phyloP scores from a whole-genome alignment of 1,140 invertebrate species.

The Carposina sasakii region DNA sequence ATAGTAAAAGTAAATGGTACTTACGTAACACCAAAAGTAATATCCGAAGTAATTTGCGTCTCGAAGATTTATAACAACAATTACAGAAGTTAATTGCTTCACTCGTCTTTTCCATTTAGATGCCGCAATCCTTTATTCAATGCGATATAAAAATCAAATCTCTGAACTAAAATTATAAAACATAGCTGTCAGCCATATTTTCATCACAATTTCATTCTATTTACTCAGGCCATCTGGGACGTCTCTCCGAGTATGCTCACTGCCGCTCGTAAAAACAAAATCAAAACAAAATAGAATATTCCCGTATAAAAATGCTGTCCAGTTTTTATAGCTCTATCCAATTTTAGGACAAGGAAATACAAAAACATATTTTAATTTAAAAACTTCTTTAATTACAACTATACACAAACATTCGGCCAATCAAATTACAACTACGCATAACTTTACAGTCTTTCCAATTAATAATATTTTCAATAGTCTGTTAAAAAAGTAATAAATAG shows the following conservation, averaged over 20 bases:
- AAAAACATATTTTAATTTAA: constrained; percentile 45
- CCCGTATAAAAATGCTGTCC: constrained; percentile 32
- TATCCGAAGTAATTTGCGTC: too few relatives aligned
- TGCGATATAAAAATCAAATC: too few relatives aligned
- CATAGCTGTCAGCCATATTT: constrained; percentile 26
- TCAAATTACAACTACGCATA: constrained; percentile 63
- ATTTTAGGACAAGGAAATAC: constrained; percentile 15
- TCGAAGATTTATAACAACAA: too few relatives aligned
- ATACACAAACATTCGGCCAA: constrained; percentile 68
- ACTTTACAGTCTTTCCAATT: constrained; percentile 71
- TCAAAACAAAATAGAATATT: constrained; percentile 51
- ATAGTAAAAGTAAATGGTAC: too few relatives aligned
- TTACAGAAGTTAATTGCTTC: too few relatives aligned
- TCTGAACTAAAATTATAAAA: too few relatives aligned
- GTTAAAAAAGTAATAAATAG: constrained; percentile 63
- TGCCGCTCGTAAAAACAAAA: constrained; percentile 55
- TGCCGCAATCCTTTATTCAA: too few relatives aligned
- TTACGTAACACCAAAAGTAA: too few relatives aligned
- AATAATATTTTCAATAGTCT: constrained; percentile 62
- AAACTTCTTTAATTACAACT: constrained; percentile 66
- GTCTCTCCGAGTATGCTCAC: constrained; percentile 29
- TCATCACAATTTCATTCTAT: constrained; percentile 47
- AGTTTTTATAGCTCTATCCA: constrained; percentile 28
- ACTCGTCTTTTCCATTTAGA: too few relatives aligned
- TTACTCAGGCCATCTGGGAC: constrained; percentile 47